Evolutionary conservation across 1,140 invertebrate species (phyloP).

Genomic region (Chironomus striatipennis): DNA sequence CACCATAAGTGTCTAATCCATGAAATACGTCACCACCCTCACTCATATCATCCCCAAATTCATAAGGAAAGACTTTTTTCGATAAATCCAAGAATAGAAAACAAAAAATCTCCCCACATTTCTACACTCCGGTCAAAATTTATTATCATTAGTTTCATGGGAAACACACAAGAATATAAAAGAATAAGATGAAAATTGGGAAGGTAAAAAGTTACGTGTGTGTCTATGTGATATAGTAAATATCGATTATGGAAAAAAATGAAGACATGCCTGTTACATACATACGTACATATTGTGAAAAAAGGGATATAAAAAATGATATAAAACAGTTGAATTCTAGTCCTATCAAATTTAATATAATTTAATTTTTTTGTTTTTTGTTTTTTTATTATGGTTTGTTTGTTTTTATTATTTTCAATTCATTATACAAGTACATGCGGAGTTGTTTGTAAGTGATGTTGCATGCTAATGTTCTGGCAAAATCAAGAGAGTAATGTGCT

Average conservation of each 20-base stretch:
- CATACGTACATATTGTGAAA: neutral
- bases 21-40: no score
- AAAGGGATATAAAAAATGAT: neutral
- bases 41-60: no score
- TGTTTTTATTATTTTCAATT: neutral
- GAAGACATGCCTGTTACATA: no score
- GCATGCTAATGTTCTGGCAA: no score
- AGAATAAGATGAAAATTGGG: neutral
- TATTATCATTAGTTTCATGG: conserved; percentile 23
- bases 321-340: conserved; percentile 21
- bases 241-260: neutral
- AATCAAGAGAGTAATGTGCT: no score
- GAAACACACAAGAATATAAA: neutral
- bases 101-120: no score
- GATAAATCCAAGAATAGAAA: no score
- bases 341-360: neutral
- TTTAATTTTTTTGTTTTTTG: neutral
- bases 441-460: no score
- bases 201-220: neutral
- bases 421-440: neutral
- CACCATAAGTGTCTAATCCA: no score
- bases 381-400: neutral
- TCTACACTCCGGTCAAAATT: neutral
- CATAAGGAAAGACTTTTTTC: no score
- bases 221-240: neutral